Base-by-base conservation (phyloP, 2,888 invertebrate species). In the Chaitophorus viminalis region DNA sequence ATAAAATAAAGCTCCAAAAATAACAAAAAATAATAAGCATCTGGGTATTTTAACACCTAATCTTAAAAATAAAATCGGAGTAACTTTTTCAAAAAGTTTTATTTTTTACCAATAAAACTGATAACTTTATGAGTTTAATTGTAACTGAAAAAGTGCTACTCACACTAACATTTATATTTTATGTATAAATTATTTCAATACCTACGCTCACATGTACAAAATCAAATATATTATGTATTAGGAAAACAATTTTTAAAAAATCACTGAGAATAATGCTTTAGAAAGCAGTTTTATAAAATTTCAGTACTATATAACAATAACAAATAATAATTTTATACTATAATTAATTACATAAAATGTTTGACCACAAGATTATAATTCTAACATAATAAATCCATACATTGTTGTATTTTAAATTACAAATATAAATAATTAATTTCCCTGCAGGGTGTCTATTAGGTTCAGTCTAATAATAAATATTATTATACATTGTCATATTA, bases 11-110 rank as follows among this genome's bases (percentile, higher is more conserved):
- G 75, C 82, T 74, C 14, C 3, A 36, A 36, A 25, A 70, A 31
- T 54, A 72, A 72, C 21, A 46, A 31, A 46, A 31, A 82, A 54
- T 14, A 82, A 82, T 74, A 82, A 82, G 72, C 82, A 82, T 17
- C 33, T 75, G 46, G 5, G 31, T 70, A 17, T 9, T 14, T 2
- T n/a, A 17, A n/a, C n/a, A 46, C 46, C 29, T 14, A 17, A 5
- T 46, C 14, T 76, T 46, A 4, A 46, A 76, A 54, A 33, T 31
- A 36, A 78, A 60, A 78, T 31, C 29, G 33, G 54, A 78, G 60
- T 6, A 60, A 33, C 11, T 78, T 54, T 52, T 46, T 46, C 2
- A 52, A 76, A 1, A 74, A 75, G 46, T 14, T 70, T 17, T 17
- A 46, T 29, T 39, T 46, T 6, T 17, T 75, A n/a, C 0, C 17